Conservation (phyloP, 2,113 vertebrate species). For the Python bivittatus region DNA sequence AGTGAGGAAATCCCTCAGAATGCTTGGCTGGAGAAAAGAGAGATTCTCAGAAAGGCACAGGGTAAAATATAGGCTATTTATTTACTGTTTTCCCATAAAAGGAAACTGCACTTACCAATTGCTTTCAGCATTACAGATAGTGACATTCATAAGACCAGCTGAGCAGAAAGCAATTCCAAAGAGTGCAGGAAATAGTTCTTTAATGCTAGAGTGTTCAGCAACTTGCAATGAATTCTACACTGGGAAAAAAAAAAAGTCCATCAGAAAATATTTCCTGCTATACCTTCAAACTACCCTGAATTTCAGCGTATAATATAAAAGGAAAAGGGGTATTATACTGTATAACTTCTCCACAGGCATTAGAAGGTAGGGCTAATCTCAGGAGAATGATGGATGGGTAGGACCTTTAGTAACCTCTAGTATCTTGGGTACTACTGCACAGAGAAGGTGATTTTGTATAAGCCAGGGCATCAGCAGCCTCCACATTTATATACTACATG, state of each 20-base stretch:
- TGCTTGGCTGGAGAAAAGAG: background rate
- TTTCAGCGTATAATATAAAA: background rate
- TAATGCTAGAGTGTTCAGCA: background rate
- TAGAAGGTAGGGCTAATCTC: background rate
- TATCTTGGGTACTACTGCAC: background rate
- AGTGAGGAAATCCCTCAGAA: background rate
- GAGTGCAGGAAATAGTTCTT: background rate
- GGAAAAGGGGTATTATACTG: background rate
- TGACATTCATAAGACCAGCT: slow-evolving; percentile 5
- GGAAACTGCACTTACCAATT: slow-evolving; percentile 3
- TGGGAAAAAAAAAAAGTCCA: background rate
- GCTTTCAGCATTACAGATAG: background rate
- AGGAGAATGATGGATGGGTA: background rate
- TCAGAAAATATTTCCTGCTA: background rate
- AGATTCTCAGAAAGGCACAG: background rate
- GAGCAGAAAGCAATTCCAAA: slow-evolving; percentile 13
- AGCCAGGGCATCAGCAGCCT: background rate
- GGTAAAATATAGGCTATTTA: background rate
- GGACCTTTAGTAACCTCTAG: background rate
- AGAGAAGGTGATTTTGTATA: background rate
- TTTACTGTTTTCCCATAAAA: background rate
- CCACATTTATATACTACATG: background rate
- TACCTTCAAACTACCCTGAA: background rate
- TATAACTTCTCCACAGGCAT: background rate
- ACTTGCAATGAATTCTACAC: background rate